These are phyloP conservation scores for Schizotus pectinicornis DNA, from an alignment of 2,888 invertebrate species.

Conservation along the genomic window DNA sequence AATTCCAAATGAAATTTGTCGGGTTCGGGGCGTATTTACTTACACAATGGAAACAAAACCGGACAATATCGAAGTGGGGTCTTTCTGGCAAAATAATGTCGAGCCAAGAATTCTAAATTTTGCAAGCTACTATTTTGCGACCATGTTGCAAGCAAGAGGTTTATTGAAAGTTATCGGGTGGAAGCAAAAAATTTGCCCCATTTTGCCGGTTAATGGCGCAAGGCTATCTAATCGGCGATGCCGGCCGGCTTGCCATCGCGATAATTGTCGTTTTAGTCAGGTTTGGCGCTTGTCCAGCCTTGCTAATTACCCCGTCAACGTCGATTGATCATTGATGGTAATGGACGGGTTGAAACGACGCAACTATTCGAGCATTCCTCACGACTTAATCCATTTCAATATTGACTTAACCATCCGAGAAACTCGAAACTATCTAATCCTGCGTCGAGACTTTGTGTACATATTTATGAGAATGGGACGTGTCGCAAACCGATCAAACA, in stretches of 20 bases:
- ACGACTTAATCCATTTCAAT: conserved; percentile 10
- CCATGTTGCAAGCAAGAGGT: too few relatives aligned
- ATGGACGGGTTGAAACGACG: conserved; percentile 6
- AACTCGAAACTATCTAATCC: conserved; percentile 7
- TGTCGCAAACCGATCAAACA: conserved; percentile 12
- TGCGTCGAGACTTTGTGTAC: background rate
- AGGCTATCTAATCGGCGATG: too few relatives aligned
- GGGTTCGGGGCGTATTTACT: too few relatives aligned
- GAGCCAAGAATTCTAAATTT: too few relatives aligned
- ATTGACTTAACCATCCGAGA: background rate
- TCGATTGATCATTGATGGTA: background rate
- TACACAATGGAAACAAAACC: too few relatives aligned
- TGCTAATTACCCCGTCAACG: background rate
- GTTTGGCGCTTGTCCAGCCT: conserved; percentile 3
- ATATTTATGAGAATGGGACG: conserved; percentile 5
- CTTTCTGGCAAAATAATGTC: too few relatives aligned
- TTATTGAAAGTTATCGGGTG: too few relatives aligned
- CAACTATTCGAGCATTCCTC: conserved; percentile 3
- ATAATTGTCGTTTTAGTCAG: conserved; percentile 10
- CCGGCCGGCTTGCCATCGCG: background rate
- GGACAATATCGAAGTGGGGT: too few relatives aligned
- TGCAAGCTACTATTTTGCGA: too few relatives aligned
- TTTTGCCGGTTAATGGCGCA: too few relatives aligned
- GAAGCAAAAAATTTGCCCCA: too few relatives aligned
- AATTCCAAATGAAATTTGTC: too few relatives aligned